Evolutionary conservation across 2,797 vertebrate species (phyloP).

Genomic region (Triplophysa yarkandensis): DNA sequence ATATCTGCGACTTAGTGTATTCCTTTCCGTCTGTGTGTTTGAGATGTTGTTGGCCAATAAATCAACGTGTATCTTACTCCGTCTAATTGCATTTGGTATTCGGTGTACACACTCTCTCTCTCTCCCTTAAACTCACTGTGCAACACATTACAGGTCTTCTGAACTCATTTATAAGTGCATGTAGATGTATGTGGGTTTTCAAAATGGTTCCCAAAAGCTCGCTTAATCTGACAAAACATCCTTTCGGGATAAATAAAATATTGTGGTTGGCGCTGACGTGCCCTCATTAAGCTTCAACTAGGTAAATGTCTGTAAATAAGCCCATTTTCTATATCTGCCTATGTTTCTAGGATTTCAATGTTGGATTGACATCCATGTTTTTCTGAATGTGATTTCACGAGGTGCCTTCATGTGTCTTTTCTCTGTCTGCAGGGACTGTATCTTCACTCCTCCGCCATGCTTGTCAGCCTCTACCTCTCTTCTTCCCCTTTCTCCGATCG

Average conservation of each 20-base stretch:
- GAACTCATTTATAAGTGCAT: slow-evolving; percentile 22
- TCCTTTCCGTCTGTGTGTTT: neutral
- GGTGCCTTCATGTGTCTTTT: slow-evolving; percentile 22
- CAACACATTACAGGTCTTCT: slow-evolving; percentile 37
- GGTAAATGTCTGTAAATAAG: slow-evolving; percentile 16
- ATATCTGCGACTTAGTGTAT: neutral
- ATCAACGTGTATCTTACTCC: slow-evolving; percentile 48
- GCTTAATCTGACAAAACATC: neutral
- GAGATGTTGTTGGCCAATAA: slow-evolving; percentile 30
- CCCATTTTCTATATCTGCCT: slow-evolving; percentile 17
- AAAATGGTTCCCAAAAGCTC: neutral
- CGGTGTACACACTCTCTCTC: slow-evolving; percentile 19
- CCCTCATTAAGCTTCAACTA: neutral
- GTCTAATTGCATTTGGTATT: slow-evolving; percentile 49
- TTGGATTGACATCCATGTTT: slow-evolving; percentile 32
- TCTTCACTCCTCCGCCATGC: slow-evolving; percentile 81
- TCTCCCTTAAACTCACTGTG: slow-evolving; percentile 30
- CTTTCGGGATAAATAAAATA: too few species aligned
- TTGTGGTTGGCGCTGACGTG: neutral
- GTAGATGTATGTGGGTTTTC: slow-evolving; percentile 14
- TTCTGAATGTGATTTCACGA: slow-evolving; percentile 10
- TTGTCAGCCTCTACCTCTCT: slow-evolving; percentile 78
- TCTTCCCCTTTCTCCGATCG: slow-evolving; percentile 73
- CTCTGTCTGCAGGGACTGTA: slow-evolving; percentile 71
- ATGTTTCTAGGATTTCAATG: slow-evolving; percentile 31